Percentiles rank a stretch among this genome's conserved stretches.
phyloP scores from a whole-genome alignment of 1,140 invertebrate species.

The Drosophila pectinifera region DNA sequence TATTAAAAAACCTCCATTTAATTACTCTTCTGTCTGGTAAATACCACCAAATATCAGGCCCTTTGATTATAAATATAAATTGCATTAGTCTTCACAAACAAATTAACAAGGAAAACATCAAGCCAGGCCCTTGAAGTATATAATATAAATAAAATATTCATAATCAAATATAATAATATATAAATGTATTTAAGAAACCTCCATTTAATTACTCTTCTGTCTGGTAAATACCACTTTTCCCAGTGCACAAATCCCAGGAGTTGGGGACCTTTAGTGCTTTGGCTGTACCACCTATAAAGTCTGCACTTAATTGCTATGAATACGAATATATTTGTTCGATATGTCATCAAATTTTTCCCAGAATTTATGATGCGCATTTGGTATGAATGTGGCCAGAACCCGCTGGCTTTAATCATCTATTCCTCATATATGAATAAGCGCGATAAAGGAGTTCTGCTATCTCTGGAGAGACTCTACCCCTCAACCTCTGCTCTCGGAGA shows the following conservation, averaged over 20 bases:
- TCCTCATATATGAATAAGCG: not conserved
- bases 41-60: too few species aligned
- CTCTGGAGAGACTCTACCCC: conserved; percentile 3
- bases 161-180: too few species aligned
- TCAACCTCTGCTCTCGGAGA: not conserved
- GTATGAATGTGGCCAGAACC: not conserved
- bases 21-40: not conserved
- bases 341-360: conserved; percentile 10
- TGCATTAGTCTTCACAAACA: too few species aligned
- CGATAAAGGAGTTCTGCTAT: conserved; percentile 1
- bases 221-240: not conserved
- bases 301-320: conserved; percentile 55
- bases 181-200: too few species aligned
- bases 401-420: conserved; percentile 19
- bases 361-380: conserved; percentile 31
- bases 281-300: conserved; percentile 58
- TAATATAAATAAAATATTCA: too few species aligned
- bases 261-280: not conserved
- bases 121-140: too few species aligned
- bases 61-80: too few species aligned
- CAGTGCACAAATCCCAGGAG: conserved; percentile 3
- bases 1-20: too few species aligned
- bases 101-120: not conserved
- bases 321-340: conserved; percentile 30
- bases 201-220: too few species aligned